phyloP scores from a whole-genome alignment of 2,888 invertebrate genomes.

The Nipponacmea schrenckii region DNA sequence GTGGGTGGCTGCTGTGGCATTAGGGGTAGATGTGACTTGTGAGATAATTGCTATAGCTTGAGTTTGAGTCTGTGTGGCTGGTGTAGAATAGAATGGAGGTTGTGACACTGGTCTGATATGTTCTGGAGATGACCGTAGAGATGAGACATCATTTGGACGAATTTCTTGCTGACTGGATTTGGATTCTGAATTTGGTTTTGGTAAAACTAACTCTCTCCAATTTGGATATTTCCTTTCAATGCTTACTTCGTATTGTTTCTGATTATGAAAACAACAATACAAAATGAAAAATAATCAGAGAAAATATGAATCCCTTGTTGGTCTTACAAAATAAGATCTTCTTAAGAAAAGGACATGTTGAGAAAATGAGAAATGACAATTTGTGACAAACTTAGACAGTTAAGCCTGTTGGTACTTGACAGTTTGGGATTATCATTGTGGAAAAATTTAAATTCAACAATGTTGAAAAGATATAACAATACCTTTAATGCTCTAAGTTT shows the following conservation, averaged over 20 bases:
- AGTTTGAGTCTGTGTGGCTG: neutral
- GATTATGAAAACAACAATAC: neutral
- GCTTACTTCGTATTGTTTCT: slow-evolving; percentile 59
- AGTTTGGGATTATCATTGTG: no score
- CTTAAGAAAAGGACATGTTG: no score
- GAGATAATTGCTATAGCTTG: neutral
- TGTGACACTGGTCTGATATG: neutral
- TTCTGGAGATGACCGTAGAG: neutral
- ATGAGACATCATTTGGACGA: neutral
- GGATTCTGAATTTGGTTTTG: neutral
- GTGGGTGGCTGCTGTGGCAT: no score
- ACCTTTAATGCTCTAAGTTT: slow-evolving; percentile 60
- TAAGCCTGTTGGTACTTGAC: no score
- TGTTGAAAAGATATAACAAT: no score
- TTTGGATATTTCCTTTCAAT: slow-evolving; percentile 62
- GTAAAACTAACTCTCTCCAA: slow-evolving; percentile 51
- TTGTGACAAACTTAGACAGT: no score
- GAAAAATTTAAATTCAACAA: no score
- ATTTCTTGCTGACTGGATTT: neutral
- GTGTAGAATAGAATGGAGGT: neutral
- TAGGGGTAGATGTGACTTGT: neutral
- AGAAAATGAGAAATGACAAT: no score
- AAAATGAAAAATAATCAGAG: neutral
- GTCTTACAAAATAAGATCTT: no score
- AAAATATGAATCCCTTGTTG: neutral